Evolutionary conservation across 2,113 vertebrate species (phyloP).

Genomic region (Meriones unguiculatus): DNA sequence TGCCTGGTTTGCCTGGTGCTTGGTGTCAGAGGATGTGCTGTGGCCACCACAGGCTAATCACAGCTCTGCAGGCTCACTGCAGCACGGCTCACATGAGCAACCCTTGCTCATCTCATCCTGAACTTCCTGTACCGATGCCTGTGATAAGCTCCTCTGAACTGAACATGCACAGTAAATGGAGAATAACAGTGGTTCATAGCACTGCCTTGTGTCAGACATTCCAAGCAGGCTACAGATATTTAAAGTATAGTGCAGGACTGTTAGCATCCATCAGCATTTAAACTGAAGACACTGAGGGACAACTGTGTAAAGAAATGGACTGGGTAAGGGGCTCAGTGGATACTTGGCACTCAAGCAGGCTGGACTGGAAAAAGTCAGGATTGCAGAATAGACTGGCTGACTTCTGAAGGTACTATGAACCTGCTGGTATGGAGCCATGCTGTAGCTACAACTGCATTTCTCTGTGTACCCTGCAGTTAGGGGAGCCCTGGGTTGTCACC

Average conservation of each 20-base stretch:
- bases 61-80: no score
- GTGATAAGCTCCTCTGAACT: not conserved
- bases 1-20: not conserved
- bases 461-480: not conserved
- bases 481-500: no score
- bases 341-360: not conserved
- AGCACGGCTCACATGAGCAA: not conserved
- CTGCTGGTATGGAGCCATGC: accelerated
- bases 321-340: not conserved
- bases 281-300: not conserved
- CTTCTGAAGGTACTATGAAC: accelerated
- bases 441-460: not conserved
- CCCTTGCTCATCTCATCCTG: no score
- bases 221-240: not conserved
- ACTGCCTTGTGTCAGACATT: not conserved
- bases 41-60: not conserved
- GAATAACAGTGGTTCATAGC: not conserved
- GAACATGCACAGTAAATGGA: not conserved
- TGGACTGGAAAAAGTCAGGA: not conserved
- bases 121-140: no score
- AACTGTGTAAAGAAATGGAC: not conserved
- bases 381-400: not conserved
- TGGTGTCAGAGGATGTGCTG: not conserved
- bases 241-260: not conserved
- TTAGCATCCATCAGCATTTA: not conserved